Evolutionary conservation across 2,797 vertebrate genomes (phyloP), one percentile per base, ranked within the genome.

Genomic region (Champsocephalus gunnari): DNA sequence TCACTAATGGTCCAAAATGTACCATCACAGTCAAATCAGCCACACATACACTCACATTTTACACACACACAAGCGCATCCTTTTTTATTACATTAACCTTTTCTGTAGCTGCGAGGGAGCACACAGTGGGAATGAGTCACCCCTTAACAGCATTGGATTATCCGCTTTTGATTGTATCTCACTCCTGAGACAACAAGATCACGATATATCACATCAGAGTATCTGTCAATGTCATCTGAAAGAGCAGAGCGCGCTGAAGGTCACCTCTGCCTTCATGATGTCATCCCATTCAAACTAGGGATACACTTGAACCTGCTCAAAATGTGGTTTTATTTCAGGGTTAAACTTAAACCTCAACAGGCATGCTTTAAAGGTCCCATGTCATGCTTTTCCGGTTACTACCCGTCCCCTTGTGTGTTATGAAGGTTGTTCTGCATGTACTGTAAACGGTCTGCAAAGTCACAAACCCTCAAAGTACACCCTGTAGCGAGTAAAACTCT

Each of bases 51-150:
- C 32, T 7, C 34, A 38, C 34, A 49, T 28, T 5, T 28, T 32
- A 45, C n/a, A 53, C 70, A 80, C 17, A 9, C 11, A 32, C 14
- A 5, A 28, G 28, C 28, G 28, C 28, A 28, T 28, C 28, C 28
- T 28, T 66, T 56, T 74, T 67, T 78, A 84, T 82, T 66, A 48
- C 62, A 67, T 90, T 81, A 88, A 88, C 87, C 89, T 91, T 91
- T 84, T 64, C 34, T 85, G 47, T 62, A 68, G 79, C 41, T 1
- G 45, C 82, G 50, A 28, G 4, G 5, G 43, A 53, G 43, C 59
- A 65, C 61, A 54, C 51, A 12, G 58, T 9, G 66, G n/a, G 76
- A 57, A 67, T 80, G 86, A 90, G 56, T 88, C 86, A 83, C 54
- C 38, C 82, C 69, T 72, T 21, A 45, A 64, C 79, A 66, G 68